Percentiles rank a stretch among this genome's conserved stretches.
Conservation (phyloP, 2,113 vertebrate genomes). For the Proteles cristata region DNA sequence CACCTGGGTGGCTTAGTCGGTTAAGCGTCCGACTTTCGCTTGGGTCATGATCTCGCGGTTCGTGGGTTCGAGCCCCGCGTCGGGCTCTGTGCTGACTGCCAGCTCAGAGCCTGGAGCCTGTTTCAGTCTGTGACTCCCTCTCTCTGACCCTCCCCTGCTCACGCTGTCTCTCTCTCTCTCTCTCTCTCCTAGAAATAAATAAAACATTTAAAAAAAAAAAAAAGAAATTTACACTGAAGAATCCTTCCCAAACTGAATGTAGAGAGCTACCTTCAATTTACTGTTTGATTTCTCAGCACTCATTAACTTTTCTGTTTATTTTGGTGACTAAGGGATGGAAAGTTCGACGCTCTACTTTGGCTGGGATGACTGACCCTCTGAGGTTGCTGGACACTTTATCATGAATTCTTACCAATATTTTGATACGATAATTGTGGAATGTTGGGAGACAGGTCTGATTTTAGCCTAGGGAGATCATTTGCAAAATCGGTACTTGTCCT, state of each 20-base stretch:
- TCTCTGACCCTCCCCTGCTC: too few relatives aligned
- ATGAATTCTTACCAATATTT: slow-evolving; percentile 20
- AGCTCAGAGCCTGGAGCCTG: too few relatives aligned
- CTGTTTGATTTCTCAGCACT: not conserved
- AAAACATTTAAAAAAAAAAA: too few relatives aligned
- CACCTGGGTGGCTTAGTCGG: too few relatives aligned
- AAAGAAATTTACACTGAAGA: not conserved
- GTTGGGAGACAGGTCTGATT: not conserved
- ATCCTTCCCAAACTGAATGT: not conserved
- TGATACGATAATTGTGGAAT: not conserved
- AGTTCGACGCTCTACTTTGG: not conserved
- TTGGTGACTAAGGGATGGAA: not conserved
- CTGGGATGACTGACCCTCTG: not conserved
- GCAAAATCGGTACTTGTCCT: slow-evolving; percentile 41
- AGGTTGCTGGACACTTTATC: not conserved
- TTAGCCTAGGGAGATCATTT: slow-evolving; percentile 47
- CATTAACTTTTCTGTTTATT: not conserved
- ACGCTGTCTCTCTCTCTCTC: too few relatives aligned
- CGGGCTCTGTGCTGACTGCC: too few relatives aligned
- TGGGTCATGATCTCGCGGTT: too few relatives aligned
- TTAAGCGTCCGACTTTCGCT: too few relatives aligned
- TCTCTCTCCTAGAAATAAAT: too few relatives aligned
- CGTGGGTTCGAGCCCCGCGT: too few relatives aligned
- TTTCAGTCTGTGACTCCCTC: too few relatives aligned
- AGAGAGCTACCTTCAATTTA: not conserved